Evolutionary conservation across 2,797 vertebrate genomes (phyloP).

Genomic region (Danio aesculapii): DNA sequence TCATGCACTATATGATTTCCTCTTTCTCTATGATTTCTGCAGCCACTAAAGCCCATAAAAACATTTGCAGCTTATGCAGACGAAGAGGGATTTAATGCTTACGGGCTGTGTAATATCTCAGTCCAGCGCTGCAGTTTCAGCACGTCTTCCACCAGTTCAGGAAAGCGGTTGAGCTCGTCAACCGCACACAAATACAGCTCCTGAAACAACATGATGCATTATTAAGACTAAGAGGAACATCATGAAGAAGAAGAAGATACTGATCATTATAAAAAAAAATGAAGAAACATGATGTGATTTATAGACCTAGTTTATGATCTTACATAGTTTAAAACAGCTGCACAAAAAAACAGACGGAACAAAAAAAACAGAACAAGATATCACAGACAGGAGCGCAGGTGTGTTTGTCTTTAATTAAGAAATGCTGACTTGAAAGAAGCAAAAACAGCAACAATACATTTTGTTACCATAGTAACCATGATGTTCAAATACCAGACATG

Average conservation of each 20-base stretch:
- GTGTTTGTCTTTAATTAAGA: conserved; percentile 32
- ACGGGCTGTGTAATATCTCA: conserved; percentile 93
- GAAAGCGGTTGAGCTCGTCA: conserved; percentile 87
- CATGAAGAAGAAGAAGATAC: not conserved
- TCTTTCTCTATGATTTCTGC: conserved; percentile 15
- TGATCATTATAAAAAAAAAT: not conserved
- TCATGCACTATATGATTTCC: conserved; percentile 21
- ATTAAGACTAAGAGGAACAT: conserved; percentile 38
- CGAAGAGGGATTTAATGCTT: conserved; percentile 64
- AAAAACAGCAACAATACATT: conserved; percentile 31
- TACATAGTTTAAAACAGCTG: not conserved
- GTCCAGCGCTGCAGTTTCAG: conserved; percentile 92
- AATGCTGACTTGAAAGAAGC: not conserved
- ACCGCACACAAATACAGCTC: conserved; percentile 91
- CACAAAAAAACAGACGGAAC: not conserved
- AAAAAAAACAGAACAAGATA: not conserved
- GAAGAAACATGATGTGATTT: too few relatives aligned
- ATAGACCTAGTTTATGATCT: not conserved
- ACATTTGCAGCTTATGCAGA: conserved; percentile 13
- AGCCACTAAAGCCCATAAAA: conserved; percentile 7
- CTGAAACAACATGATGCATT: conserved; percentile 66
- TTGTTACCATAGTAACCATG: conserved; percentile 36
- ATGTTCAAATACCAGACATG: conserved; percentile 21
- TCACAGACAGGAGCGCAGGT: not conserved
- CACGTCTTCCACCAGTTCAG: conserved; percentile 90